Percentiles rank a stretch among this genome's conserved stretches.
Conservation (phyloP, 2,797 vertebrate genomes). For the Sphaeramia orbicularis region DNA sequence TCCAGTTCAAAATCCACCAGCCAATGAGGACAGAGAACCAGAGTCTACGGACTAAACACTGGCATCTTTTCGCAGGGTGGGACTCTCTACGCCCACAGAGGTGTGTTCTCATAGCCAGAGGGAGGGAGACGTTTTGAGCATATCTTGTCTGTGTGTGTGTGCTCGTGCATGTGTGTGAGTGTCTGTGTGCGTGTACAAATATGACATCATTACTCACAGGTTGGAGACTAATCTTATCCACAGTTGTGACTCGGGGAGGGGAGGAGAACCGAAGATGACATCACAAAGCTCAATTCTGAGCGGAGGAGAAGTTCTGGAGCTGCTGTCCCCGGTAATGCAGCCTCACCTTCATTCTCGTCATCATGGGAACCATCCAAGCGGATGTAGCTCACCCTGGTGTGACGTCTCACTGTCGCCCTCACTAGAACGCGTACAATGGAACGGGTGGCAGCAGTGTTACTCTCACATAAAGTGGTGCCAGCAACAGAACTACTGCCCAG, state of each 20-base stretch:
- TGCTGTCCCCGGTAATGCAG: slow-evolving; percentile 65
- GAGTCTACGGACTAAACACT: slow-evolving; percentile 64
- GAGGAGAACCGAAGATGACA: slow-evolving; percentile 87
- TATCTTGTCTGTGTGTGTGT: slow-evolving; percentile 49
- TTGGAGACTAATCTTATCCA: slow-evolving; percentile 84
- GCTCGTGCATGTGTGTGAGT: slow-evolving; percentile 53
- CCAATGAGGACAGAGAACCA: slow-evolving; percentile 66
- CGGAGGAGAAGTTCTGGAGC: slow-evolving; percentile 83
- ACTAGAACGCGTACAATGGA: slow-evolving; percentile 84
- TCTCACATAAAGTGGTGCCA: slow-evolving; percentile 60
- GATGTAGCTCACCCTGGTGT: slow-evolving; percentile 85
- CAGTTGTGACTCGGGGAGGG: slow-evolving; percentile 85
- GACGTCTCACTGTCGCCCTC: slow-evolving; percentile 83
- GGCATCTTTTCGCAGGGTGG: slow-evolving; percentile 65
- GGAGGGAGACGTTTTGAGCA: slow-evolving; percentile 84
- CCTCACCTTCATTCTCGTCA: slow-evolving; percentile 76
- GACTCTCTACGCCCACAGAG: slow-evolving; percentile 62
- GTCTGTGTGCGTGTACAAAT: slow-evolving; percentile 79
- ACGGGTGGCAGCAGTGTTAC: slow-evolving; percentile 60
- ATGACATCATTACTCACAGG: slow-evolving; percentile 91
- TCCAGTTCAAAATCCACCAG: slow-evolving; percentile 76
- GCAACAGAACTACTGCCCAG: slow-evolving; percentile 55
- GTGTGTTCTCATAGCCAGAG: slow-evolving; percentile 80
- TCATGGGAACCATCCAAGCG: slow-evolving; percentile 78
- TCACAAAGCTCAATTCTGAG: slow-evolving; percentile 88